Conservation (phyloP, 2,113 vertebrate species). For the Laticauda laticaudata region DNA sequence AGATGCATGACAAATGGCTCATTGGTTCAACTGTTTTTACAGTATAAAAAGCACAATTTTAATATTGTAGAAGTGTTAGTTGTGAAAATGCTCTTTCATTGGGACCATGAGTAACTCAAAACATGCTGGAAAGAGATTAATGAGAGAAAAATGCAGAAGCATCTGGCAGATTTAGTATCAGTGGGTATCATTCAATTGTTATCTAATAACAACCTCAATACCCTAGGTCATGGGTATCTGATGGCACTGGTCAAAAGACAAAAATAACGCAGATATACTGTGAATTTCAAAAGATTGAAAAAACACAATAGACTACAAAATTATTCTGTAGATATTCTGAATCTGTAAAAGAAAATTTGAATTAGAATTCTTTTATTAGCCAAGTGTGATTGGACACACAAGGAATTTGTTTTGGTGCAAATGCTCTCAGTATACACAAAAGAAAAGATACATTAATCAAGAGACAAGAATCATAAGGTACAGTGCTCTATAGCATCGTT, state of each 20-base stretch:
- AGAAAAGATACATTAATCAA: too few species aligned
- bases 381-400: too few species aligned
- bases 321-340: neutral
- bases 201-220: neutral
- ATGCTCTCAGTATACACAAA: too few species aligned
- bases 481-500: too few species aligned
- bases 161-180: conserved; percentile 15
- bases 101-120: conserved; percentile 37
- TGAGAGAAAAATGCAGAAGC: conserved; percentile 22
- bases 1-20: conserved; percentile 73
- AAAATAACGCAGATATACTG: neutral
- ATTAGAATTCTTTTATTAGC: too few species aligned
- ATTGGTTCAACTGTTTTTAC: conserved; percentile 64
- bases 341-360: neutral
- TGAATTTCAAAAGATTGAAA: neutral
- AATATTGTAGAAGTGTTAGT: conserved; percentile 49
- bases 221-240: neutral
- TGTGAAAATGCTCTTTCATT: conserved; percentile 47
- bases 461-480: too few species aligned
- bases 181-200: neutral
- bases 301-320: neutral
- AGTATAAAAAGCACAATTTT: conserved; percentile 60
- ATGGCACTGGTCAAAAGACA: neutral
- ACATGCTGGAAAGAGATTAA: conserved; percentile 19
- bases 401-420: too few species aligned